phyloP scores from a whole-genome alignment of 2,888 invertebrate genomes.

The Spisula solida region DNA sequence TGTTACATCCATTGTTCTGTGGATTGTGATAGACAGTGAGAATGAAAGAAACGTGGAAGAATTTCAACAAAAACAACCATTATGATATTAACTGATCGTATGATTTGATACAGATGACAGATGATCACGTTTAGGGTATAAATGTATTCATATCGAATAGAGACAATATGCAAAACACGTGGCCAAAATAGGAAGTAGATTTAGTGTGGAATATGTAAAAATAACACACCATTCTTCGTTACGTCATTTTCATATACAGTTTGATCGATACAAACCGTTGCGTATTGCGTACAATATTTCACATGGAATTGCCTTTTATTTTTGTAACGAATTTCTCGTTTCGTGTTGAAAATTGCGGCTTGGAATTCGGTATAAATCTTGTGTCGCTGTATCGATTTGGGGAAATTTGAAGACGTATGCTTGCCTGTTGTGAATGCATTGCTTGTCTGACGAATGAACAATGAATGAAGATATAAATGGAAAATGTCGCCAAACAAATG shows the following conservation, averaged over 20 bases:
- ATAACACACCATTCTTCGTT: neutral
- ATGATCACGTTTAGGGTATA: neutral
- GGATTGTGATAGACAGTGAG: conserved; percentile 66
- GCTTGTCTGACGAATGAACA: neutral
- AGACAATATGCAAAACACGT: conserved; percentile 20
- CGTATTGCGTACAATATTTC: conserved; percentile 2
- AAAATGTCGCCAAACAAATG: neutral
- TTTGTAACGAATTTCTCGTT: neutral
- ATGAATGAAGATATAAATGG: neutral
- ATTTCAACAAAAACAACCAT: conserved; percentile 23
- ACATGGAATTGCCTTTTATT: conserved; percentile 21
- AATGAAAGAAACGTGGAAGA: conserved; percentile 45
- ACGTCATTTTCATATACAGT: neutral
- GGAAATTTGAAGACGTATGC: neutral
- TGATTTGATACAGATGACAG: neutral
- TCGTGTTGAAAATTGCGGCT: conserved; percentile 17
- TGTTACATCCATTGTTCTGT: conserved; percentile 73
- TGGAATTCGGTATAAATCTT: neutral
- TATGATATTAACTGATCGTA: conserved; percentile 1
- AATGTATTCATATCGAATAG: neutral
- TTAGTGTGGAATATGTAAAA: neutral
- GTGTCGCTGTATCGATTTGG: neutral
- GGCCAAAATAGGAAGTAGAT: neutral
- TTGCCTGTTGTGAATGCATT: neutral
- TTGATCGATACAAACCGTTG: neutral